These are phyloP conservation scores for Caenorhabditis drosophilae DNA, from an alignment of 2,888 invertebrate genomes.

Conservation along the genomic window DNA sequence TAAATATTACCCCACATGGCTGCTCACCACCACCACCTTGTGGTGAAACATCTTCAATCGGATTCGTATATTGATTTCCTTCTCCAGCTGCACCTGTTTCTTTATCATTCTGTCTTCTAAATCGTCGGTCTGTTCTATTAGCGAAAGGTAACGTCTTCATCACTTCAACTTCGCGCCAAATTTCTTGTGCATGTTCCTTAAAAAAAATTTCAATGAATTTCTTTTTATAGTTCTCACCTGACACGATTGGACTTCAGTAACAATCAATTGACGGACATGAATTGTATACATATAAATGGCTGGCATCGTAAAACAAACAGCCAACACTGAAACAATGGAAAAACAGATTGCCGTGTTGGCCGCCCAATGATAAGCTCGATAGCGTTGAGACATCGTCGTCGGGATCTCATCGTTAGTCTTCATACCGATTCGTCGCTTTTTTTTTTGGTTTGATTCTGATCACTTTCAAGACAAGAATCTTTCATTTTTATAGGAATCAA, in stretches of 20 bases:
- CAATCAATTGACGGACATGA: slow-evolving; percentile 25
- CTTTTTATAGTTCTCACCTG: background rate
- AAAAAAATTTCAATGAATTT: background rate
- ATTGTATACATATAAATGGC: slow-evolving; percentile 31
- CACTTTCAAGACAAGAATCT: too few relatives aligned
- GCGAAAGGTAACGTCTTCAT: slow-evolving; percentile 30
- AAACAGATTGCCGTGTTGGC: slow-evolving; percentile 34
- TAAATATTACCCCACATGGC: slow-evolving; percentile 1
- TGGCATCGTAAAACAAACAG: slow-evolving; percentile 29
- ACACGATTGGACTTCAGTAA: slow-evolving; percentile 27
- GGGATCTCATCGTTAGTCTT: too few relatives aligned
- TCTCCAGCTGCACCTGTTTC: slow-evolving; percentile 14
- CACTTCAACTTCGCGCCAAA: slow-evolving; percentile 26
- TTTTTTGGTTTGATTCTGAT: too few relatives aligned
- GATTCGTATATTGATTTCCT: too few relatives aligned
- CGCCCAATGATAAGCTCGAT: slow-evolving; percentile 36
- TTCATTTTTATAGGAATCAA: too few relatives aligned
- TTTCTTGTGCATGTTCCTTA: slow-evolving; percentile 28
- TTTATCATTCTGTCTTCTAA: slow-evolving; percentile 25
- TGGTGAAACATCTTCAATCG: slow-evolving; percentile 18
- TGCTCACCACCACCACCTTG: slow-evolving; percentile 19
- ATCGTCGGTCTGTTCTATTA: slow-evolving; percentile 31
- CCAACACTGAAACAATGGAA: slow-evolving; percentile 27
- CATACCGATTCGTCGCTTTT: background rate
- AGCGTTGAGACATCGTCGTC: too few relatives aligned